A percentile compares a stretch with the other conserved stretches of the same genome.
Evolutionary conservation across 2,797 vertebrate species (phyloP).

Genomic region (Columba guinea): DNA sequence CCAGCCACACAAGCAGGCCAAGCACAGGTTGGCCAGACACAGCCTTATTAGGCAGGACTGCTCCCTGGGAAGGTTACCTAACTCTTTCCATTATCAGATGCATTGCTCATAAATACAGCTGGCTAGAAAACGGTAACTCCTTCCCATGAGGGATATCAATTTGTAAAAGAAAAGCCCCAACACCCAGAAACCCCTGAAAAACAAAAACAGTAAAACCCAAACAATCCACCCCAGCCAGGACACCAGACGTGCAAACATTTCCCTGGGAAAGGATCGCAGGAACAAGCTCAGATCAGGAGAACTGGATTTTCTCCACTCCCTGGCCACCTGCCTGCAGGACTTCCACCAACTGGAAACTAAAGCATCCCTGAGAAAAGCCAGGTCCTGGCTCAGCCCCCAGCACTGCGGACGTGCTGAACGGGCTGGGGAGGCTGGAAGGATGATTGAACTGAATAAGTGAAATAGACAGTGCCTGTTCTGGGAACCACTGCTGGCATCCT

Average conservation of each 20-base stretch:
- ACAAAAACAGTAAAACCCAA: constrained; percentile 66
- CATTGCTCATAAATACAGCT: constrained; percentile 45
- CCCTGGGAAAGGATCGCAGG: constrained; percentile 10
- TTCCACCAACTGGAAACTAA: constrained; percentile 32
- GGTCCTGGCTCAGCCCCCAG: neutral
- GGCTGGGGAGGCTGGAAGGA: neutral
- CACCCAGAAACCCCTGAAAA: constrained; percentile 64
- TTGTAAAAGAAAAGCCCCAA: constrained; percentile 28
- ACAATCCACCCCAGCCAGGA: constrained; percentile 32
- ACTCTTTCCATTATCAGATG: constrained; percentile 33
- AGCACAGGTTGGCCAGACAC: constrained; percentile 23
- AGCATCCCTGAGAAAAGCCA: neutral
- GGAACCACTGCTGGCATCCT: neutral
- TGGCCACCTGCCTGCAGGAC: constrained; percentile 51
- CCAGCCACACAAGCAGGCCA: neutral
- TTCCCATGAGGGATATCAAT: constrained; percentile 32
- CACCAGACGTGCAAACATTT: constrained; percentile 14
- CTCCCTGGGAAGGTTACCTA: neutral
- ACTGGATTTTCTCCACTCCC: constrained; percentile 21
- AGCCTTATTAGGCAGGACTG: neutral
- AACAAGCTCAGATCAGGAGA: neutral
- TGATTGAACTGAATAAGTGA: accelerated
- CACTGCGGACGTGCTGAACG: neutral
- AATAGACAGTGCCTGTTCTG: accelerated
- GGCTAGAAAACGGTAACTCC: constrained; percentile 27